These are phyloP conservation scores for Coptodon rendalli DNA, from an alignment of 2,113 vertebrate genomes.

Conservation along the genomic window DNA sequence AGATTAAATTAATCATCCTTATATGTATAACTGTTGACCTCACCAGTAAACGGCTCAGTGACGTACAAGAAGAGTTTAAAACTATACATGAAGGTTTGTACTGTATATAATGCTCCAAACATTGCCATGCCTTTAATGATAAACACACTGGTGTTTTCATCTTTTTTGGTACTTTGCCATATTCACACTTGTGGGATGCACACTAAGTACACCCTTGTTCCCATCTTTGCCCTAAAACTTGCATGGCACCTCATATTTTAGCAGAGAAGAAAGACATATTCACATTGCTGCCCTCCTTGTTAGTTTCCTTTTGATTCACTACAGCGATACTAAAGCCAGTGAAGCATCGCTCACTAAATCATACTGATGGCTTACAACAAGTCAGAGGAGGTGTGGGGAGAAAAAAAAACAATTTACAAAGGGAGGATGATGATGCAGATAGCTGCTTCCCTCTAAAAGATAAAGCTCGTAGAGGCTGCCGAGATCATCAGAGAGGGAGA, in stretches of 20 bases:
- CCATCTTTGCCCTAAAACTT: neutral
- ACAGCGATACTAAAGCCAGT: slow-evolving; percentile 16
- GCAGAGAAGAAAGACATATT: neutral
- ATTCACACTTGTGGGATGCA: neutral
- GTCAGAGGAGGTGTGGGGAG: slow-evolving; percentile 21
- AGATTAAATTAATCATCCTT: neutral
- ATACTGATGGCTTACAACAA: slow-evolving; percentile 38
- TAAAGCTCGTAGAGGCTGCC: slow-evolving; percentile 15
- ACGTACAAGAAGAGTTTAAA: neutral
- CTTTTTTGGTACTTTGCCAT: neutral
- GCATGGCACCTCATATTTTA: neutral
- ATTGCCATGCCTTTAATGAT: neutral
- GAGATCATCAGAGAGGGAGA: neutral
- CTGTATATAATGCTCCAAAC: neutral
- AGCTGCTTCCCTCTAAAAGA: slow-evolving; percentile 33
- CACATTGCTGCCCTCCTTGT: neutral
- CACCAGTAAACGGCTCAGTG: neutral
- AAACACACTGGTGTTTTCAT: neutral
- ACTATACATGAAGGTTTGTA: neutral
- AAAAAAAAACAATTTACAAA: slow-evolving; percentile 48
- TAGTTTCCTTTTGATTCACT: slow-evolving; percentile 22
- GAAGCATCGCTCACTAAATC: slow-evolving; percentile 48
- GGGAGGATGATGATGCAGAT: slow-evolving; percentile 50
- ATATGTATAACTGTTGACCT: neutral
- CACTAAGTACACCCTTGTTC: neutral